These are phyloP conservation scores for Archivesica marissinica DNA, from an alignment of 1,140 invertebrate species.

Conservation along the genomic window DNA sequence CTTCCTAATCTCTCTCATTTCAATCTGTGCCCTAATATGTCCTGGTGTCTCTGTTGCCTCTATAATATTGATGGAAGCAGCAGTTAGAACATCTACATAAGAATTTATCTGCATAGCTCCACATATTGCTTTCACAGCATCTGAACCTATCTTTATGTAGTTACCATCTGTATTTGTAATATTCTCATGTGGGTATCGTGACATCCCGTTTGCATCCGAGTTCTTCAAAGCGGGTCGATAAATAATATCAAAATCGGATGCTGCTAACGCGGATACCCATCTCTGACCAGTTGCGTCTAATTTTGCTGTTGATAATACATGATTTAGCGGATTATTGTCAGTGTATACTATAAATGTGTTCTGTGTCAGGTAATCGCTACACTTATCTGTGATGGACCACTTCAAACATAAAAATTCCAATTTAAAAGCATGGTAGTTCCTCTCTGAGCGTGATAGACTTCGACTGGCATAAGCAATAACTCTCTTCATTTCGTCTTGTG, in stretches of 20 bases:
- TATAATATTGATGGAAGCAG: background rate
- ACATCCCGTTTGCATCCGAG: slow-evolving; percentile 22
- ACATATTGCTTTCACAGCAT: slow-evolving; percentile 19
- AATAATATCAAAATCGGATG: slow-evolving; percentile 34
- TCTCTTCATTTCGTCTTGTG: background rate
- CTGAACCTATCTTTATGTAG: background rate
- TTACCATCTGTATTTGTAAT: background rate
- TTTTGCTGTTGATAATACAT: slow-evolving; percentile 18
- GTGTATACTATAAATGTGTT: slow-evolving; percentile 24
- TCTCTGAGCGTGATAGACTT: background rate
- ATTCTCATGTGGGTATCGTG: background rate
- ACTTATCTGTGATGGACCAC: slow-evolving; percentile 23
- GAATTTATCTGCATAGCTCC: background rate
- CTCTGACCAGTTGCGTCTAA: slow-evolving; percentile 21
- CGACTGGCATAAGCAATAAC: slow-evolving; percentile 31
- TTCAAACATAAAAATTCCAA: slow-evolving; percentile 27
- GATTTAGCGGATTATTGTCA: slow-evolving; percentile 32
- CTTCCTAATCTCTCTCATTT: background rate
- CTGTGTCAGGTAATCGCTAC: slow-evolving; percentile 11
- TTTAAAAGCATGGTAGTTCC: slow-evolving; percentile 28
- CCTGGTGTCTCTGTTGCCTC: background rate
- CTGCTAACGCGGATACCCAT: slow-evolving; percentile 1
- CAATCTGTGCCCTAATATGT: background rate
- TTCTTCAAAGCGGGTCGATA: slow-evolving; percentile 16
- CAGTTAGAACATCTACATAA: background rate